Conservation (phyloP, 1,140 invertebrate genomes). For the Anastatus disparis region DNA sequence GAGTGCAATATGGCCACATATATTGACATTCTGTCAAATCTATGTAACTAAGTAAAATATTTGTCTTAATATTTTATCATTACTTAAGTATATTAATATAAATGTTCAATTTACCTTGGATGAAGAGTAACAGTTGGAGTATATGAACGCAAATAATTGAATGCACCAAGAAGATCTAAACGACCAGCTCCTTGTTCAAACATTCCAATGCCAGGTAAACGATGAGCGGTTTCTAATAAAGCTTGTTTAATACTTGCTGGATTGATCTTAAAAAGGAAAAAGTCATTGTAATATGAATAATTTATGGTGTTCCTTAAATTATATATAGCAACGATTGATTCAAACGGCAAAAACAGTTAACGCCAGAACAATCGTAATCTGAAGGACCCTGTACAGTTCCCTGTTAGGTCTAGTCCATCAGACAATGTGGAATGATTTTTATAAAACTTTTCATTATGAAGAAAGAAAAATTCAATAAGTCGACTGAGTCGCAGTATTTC, state of each 20-base stretch:
- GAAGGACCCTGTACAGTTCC: no score
- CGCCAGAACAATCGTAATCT: no score
- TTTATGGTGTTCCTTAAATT: no score
- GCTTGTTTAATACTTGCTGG: constrained; percentile 96
- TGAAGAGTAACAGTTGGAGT: constrained; percentile 64
- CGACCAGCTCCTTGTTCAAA: constrained; percentile 98
- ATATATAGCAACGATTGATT: no score
- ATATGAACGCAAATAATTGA: constrained; percentile 60
- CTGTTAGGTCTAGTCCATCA: no score
- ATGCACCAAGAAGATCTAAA: constrained; percentile 80
- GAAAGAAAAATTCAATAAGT: no score
- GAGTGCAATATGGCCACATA: constrained; percentile 98
- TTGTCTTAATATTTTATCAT: neutral
- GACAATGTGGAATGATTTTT: no score
- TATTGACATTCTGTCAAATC: constrained; percentile 95
- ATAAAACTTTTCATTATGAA: no score
- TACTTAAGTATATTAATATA: neutral
- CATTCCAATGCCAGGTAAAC: constrained; percentile 89
- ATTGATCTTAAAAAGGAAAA: constrained; percentile 74
- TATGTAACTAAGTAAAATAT: constrained; percentile 78
- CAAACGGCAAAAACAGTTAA: no score
- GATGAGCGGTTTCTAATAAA: constrained; percentile 85
- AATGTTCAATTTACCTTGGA: constrained; percentile 66
- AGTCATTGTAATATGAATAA: no score
- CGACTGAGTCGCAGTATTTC: no score